Evolutionary conservation across 2,113 vertebrate genomes (phyloP).

Genomic region (Epinephelus fuscoguttatus): DNA sequence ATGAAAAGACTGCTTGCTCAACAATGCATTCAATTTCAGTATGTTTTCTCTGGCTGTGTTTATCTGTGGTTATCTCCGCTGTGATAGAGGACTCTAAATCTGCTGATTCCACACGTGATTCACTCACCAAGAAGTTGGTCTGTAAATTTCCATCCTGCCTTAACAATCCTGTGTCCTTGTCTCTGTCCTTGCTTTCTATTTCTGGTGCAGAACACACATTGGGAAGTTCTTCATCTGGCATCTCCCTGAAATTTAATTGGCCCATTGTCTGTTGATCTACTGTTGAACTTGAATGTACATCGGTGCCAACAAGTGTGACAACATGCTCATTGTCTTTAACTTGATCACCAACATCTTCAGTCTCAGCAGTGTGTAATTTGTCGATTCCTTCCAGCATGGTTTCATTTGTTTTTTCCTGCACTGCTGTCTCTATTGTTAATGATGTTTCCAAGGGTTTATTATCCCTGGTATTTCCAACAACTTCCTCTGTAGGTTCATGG

Average conservation of each 20-base stretch:
- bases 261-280: not conserved
- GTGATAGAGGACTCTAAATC: not conserved
- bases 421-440: not conserved
- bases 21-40: not conserved
- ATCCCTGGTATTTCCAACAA: not conserved
- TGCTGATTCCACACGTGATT: not conserved
- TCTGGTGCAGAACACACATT: not conserved
- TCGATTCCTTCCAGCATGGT: not conserved
- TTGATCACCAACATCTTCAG: not conserved
- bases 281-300: not conserved
- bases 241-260: not conserved
- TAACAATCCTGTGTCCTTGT: not conserved
- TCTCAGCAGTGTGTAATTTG: not conserved
- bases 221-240: not conserved
- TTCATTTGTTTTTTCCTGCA: not conserved
- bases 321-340: not conserved
- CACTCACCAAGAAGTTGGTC: conserved; percentile 8
- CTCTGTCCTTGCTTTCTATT: not conserved
- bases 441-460: not conserved
- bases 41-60: not conserved
- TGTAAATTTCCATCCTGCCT: not conserved
- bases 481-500: not conserved
- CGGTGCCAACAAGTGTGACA: not conserved
- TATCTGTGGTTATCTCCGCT: conserved; percentile 9
- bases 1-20: not conserved